Evolutionary conservation across 2,797 vertebrate species (phyloP).

Genomic region (Phrynocephalus vlangalii): DNA sequence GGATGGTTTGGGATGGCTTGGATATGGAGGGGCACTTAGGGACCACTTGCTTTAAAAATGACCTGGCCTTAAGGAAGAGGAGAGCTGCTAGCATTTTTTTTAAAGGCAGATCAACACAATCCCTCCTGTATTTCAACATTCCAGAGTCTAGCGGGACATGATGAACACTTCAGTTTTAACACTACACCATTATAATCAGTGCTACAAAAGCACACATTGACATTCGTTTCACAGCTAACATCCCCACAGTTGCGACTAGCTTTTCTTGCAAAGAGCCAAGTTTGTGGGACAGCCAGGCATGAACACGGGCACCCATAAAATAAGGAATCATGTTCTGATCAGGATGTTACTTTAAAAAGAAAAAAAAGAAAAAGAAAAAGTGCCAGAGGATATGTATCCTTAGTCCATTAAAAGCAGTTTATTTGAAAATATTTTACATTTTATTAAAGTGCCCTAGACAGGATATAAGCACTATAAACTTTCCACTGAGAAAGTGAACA

Average conservation of each 20-base stretch:
- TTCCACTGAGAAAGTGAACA: conserved; percentile 67
- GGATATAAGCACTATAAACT: conserved; percentile 78
- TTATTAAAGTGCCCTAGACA: conserved; percentile 74
- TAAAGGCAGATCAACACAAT: too few species aligned
- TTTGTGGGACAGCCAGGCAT: conserved; percentile 40
- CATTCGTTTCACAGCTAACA: conserved; percentile 27
- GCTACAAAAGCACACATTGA: background rate
- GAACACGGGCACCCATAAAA: conserved; percentile 54
- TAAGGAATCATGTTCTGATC: conserved; percentile 54
- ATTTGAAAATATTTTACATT: conserved; percentile 77
- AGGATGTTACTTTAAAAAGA: conserved; percentile 53
- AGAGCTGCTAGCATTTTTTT: background rate
- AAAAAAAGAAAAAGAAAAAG: conserved; percentile 28
- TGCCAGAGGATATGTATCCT: conserved; percentile 63
- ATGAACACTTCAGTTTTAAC: background rate
- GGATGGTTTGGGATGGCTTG: too few species aligned
- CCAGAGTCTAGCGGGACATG: too few species aligned
- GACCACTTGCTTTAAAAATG: background rate
- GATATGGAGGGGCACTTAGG: too few species aligned
- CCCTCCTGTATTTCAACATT: too few species aligned
- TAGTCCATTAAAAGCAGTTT: conserved; percentile 72
- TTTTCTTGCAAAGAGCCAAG: conserved; percentile 37
- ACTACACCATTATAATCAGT: background rate
- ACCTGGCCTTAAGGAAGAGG: background rate
- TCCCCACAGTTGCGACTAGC: background rate